Evolutionary conservation across 2,797 vertebrate genomes (phyloP).

Genomic region (Otolemur crassicaudatus): DNA sequence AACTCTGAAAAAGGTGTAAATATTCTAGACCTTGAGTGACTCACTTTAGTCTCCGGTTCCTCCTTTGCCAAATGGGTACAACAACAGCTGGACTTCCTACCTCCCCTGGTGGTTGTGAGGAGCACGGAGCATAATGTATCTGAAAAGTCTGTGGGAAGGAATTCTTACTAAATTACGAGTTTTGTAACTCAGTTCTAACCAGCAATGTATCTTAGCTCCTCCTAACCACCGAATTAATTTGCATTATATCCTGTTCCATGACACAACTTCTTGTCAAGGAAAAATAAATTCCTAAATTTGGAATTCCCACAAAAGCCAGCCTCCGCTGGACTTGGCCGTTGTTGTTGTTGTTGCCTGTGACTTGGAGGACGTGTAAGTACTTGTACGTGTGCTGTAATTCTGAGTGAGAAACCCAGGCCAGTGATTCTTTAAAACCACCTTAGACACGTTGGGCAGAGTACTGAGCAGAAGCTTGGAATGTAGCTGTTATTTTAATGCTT

Average conservation of each 20-base stretch:
- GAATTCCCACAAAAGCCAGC: slow-evolving; percentile 37
- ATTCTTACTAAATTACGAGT: background rate
- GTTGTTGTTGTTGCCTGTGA: background rate
- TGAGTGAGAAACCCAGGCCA: background rate
- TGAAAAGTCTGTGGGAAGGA: background rate
- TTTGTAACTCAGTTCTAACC: slow-evolving; percentile 26
- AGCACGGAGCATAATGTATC: background rate
- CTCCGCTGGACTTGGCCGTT: slow-evolving; percentile 6
- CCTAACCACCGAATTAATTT: background rate
- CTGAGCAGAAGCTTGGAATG: slow-evolving; percentile 47
- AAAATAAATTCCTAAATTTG: slow-evolving; percentile 20
- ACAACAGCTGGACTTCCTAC: background rate
- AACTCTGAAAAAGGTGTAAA: background rate
- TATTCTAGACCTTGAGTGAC: background rate
- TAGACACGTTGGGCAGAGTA: slow-evolving; percentile 26
- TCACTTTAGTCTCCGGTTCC: background rate
- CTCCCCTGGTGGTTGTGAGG: background rate
- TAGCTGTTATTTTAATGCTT: slow-evolving; percentile 64
- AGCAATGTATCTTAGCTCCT: background rate
- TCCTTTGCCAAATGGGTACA: background rate
- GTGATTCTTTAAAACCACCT: background rate
- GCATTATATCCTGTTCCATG: background rate
- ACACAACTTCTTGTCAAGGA: slow-evolving; percentile 7
- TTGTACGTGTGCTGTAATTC: background rate
- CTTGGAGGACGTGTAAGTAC: background rate